Conservation (phyloP, 1,140 invertebrate genomes). For the Diorhabda carinulata region DNA sequence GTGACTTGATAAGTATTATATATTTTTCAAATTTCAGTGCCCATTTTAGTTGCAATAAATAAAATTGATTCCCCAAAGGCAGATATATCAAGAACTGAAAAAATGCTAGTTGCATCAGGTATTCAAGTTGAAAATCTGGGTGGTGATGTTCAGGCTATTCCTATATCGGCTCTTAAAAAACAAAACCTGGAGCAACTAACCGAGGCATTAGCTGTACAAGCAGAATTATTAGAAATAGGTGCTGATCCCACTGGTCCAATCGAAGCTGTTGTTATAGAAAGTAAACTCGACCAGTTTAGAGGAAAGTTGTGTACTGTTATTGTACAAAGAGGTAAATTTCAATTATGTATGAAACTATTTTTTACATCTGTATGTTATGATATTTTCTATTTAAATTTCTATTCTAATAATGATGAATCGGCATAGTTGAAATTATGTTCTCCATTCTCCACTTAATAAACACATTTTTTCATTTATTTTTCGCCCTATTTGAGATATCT, state of each 20-base stretch:
- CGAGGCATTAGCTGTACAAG: constrained; percentile 81
- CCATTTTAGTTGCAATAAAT: constrained; percentile 97
- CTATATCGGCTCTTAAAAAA: constrained; percentile 85
- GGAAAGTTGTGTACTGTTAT: constrained; percentile 86
- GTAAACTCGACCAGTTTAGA: constrained; percentile 65
- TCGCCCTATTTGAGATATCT: too few relatives aligned
- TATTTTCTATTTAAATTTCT: too few relatives aligned
- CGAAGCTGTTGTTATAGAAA: constrained; percentile 89
- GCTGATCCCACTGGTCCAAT: constrained; percentile 77
- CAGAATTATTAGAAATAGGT: constrained; percentile 84
- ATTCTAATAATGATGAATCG: too few relatives aligned
- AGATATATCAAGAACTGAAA: constrained; percentile 73
- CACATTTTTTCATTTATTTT: too few relatives aligned
- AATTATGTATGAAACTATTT: too few relatives aligned
- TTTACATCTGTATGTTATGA: too few relatives aligned
- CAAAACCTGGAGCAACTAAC: constrained; percentile 76
- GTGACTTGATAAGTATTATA: not conserved
- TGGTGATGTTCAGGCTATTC: constrained; percentile 88
- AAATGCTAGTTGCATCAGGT: constrained; percentile 70
- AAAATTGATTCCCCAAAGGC: constrained; percentile 93
- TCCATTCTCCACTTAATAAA: too few relatives aligned
- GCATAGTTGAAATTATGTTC: too few relatives aligned
- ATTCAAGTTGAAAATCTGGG: constrained; percentile 84
- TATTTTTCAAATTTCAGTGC: constrained; percentile 61
- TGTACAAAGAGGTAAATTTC: constrained; percentile 67